phyloP scores from a whole-genome alignment of 2,888 invertebrate species.

The Macrosiphum euphorbiae region DNA sequence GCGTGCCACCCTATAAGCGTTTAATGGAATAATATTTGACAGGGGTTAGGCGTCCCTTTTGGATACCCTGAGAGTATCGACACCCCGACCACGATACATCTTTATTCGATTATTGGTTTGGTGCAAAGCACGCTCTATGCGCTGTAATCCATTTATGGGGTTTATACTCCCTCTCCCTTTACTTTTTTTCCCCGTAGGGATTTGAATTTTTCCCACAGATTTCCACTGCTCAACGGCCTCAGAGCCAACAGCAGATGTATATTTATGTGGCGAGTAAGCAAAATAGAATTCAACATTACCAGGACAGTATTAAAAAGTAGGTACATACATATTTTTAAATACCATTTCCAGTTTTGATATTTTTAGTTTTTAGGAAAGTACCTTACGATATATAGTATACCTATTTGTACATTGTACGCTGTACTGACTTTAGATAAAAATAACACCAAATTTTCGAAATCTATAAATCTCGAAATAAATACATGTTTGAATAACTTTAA shows the following conservation, averaged over 20 bases:
- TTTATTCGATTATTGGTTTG: slow-evolving; percentile 60
- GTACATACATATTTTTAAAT: not conserved
- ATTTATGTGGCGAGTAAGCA: not conserved
- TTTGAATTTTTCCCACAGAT: slow-evolving; percentile 61
- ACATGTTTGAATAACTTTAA: not conserved
- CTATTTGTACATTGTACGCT: not conserved
- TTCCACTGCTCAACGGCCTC: not conserved
- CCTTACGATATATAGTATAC: not conserved
- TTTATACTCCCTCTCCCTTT: slow-evolving; percentile 19
- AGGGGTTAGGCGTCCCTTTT: slow-evolving; percentile 21
- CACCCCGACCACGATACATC: slow-evolving; percentile 33
- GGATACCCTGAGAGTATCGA: slow-evolving; percentile 17
- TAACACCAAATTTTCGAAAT: not conserved
- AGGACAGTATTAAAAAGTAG: not conserved
- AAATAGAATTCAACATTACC: not conserved
- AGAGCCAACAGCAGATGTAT: not conserved
- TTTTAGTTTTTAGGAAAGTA: not conserved
- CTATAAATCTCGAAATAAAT: not conserved
- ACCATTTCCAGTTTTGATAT: not conserved
- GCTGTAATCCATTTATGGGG: slow-evolving; percentile 49
- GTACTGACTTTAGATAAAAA: not conserved
- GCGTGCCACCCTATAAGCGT: not conserved
- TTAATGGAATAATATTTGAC: slow-evolving; percentile 36
- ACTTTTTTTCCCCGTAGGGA: slow-evolving; percentile 33
- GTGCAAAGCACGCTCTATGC: slow-evolving; percentile 33